Evolutionary conservation across 2,113 vertebrate species (phyloP), one percentile per base, ranked within the genome.

Genomic region (Engraulis encrasicolus): DNA sequence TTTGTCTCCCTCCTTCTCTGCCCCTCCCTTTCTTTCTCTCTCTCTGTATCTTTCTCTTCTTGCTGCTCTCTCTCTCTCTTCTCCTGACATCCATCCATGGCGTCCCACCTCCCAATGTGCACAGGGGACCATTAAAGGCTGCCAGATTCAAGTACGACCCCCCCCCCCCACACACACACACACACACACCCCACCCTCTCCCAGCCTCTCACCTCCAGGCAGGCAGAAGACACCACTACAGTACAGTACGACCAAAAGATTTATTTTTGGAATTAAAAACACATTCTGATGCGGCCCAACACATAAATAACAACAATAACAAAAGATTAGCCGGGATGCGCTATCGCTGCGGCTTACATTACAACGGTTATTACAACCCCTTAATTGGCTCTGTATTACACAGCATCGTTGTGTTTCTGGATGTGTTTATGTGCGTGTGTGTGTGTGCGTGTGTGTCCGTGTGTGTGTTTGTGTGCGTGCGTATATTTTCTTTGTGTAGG

Each of bases 331-430:
- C 23, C 7, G 14, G n/a, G n/a, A 6, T 66, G 9, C 27, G 18
- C 23, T 49, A 1, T 40, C 77, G 77, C 78, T 50, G 20, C 77
- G 11, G n/a, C 50, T 78, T 23, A 27, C 19, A 3, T 17, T 31
- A 20, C 79, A 38, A 17, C 2, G 17, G 74, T 17, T 81, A 78
- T 36, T 71, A 54, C 34, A 45, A 79, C 54, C 61, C 54, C 58
- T 61, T 87, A 87, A 80, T 78, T 80, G 78, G 36, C 11, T 7
- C 71, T 19, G 6, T 20, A 20, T 87, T 83, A 58, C 23, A 27
- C 38, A 45, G 40, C 40, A 45, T 45, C 40, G 40, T n/a, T 45
- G 40, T 45, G 40, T 45, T 45, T 74, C 27, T 66, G 58, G n/a
- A 15, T 34, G 11, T 12, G 11, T 74, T 11, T 74, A 15, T 74